Evolutionary conservation across 2,113 vertebrate genomes (phyloP).

Genomic region (Suncus etruscus): DNA sequence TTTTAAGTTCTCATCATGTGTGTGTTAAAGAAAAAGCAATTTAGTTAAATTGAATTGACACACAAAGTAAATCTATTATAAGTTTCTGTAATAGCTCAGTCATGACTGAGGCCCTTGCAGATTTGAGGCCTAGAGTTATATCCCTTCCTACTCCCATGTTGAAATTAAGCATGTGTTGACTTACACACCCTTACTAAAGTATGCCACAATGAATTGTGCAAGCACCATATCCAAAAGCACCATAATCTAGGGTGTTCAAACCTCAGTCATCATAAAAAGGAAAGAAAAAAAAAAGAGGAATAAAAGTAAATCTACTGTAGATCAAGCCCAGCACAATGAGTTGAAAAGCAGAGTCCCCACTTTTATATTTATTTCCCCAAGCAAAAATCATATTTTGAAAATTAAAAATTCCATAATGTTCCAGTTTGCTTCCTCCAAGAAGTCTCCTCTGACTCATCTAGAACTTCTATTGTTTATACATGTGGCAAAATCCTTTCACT

Average conservation of each 20-base stretch:
- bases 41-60: background rate
- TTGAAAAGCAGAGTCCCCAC: background rate
- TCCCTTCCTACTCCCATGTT: too few relatives aligned
- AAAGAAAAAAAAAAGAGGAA: too few relatives aligned
- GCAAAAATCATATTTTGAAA: background rate
- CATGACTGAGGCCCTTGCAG: too few relatives aligned
- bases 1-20: background rate
- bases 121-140: too few relatives aligned
- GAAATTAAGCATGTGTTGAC: too few relatives aligned
- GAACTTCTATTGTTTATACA: background rate
- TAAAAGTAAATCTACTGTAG: background rate
- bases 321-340: background rate
- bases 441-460: background rate
- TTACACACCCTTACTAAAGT: too few relatives aligned
- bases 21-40: background rate
- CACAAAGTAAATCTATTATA: background rate
- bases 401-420: background rate
- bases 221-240: too few relatives aligned
- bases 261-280: too few relatives aligned
- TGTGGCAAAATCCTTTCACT: background rate
- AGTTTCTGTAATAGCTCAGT: too few relatives aligned
- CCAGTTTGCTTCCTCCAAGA: background rate
- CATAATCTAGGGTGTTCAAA: too few relatives aligned
- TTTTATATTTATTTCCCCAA: background rate
- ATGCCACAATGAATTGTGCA: too few relatives aligned